Evolutionary conservation across 30 jellyfish, hydroid and myxozoan genomes (phyloP).

Genomic region (Hydractinia symbiolongicarpus): DNA sequence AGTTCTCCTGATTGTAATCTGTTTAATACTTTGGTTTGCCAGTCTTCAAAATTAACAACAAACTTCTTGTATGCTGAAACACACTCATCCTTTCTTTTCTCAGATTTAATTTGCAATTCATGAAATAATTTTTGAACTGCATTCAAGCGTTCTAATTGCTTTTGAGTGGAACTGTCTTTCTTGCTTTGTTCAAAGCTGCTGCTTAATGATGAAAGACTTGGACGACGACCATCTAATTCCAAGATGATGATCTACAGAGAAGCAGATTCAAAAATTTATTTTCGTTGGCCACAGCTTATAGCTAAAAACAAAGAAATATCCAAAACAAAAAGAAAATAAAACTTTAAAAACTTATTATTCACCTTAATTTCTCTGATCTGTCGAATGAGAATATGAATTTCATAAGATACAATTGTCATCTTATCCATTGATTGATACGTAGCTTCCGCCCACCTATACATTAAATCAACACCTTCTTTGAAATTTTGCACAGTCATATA

Average conservation of each 20-base stretch:
- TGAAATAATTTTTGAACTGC: slow-evolving; percentile 49
- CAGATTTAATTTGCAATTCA: slow-evolving; percentile 52
- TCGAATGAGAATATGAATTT: slow-evolving; percentile 61
- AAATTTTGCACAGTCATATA: slow-evolving; percentile 78
- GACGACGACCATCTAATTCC: slow-evolving; percentile 84
- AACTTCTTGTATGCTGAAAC: slow-evolving; percentile 56
- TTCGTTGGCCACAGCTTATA: not conserved
- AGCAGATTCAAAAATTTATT: not conserved
- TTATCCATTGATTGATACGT: slow-evolving; percentile 55
- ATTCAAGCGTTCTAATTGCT: slow-evolving; percentile 51
- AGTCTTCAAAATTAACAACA: slow-evolving; percentile 67
- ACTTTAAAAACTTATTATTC: not conserved
- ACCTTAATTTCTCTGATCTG: slow-evolving; percentile 93
- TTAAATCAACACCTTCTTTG: slow-evolving; percentile 85
- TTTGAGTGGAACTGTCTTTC: slow-evolving; percentile 55
- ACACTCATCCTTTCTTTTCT: slow-evolving; percentile 61
- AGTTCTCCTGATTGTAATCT: slow-evolving; percentile 64
- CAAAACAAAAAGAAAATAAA: not conserved
- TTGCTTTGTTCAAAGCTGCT: slow-evolving; percentile 44
- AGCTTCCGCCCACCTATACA: slow-evolving; percentile 72
- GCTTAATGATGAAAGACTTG: slow-evolving; percentile 63
- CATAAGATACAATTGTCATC: slow-evolving; percentile 70
- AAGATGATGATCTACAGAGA: slow-evolving; percentile 40
- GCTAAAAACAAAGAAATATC: not conserved
- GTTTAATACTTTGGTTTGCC: slow-evolving; percentile 52